phyloP scores from a whole-genome alignment of 2,797 vertebrate species.

The Hozukius guyotensis region DNA sequence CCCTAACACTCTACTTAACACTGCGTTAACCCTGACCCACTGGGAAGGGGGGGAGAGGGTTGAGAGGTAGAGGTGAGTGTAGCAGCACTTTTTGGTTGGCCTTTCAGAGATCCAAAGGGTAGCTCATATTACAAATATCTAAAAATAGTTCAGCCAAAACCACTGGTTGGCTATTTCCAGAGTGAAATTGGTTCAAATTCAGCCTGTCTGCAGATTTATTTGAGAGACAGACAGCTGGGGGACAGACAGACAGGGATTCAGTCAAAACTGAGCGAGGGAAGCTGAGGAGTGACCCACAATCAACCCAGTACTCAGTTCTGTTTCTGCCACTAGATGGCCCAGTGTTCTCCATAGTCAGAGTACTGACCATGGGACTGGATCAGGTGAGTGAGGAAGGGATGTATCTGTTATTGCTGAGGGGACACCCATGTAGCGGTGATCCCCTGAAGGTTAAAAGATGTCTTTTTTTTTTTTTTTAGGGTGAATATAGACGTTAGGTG shows the following conservation, averaged over 20 bases:
- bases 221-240: slow-evolving; percentile 73
- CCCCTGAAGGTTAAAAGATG: slow-evolving; percentile 60
- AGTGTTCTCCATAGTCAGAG: slow-evolving; percentile 66
- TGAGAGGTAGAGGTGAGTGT: slow-evolving; percentile 83
- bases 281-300: slow-evolving; percentile 61
- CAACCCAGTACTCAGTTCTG: slow-evolving; percentile 63
- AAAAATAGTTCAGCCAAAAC: slow-evolving; percentile 24
- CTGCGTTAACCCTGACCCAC: slow-evolving; percentile 76
- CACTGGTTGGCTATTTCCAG: slow-evolving; percentile 34
- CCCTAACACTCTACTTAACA: slow-evolving; percentile 77
- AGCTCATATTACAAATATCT: slow-evolving; percentile 31
- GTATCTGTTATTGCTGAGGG: slow-evolving; percentile 60
- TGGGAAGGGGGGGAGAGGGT: slow-evolving; percentile 76
- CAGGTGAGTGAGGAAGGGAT: slow-evolving; percentile 60
- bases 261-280: slow-evolving; percentile 67
- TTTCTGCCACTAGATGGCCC: slow-evolving; percentile 81
- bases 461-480: slow-evolving; percentile 56
- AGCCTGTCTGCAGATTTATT: slow-evolving; percentile 64
- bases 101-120: slow-evolving; percentile 61
- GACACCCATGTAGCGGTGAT: slow-evolving; percentile 65
- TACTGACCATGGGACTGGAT: slow-evolving; percentile 61
- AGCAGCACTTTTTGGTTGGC: slow-evolving; percentile 73
- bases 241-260: slow-evolving; percentile 71
- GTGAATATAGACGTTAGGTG: slow-evolving; percentile 79
- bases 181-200: slow-evolving; percentile 39